A percentile compares a stretch with the other conserved stretches of the same genome.
phyloP scores from a whole-genome alignment of 2,113 vertebrate genomes.

The Carettochelys insculpta region DNA sequence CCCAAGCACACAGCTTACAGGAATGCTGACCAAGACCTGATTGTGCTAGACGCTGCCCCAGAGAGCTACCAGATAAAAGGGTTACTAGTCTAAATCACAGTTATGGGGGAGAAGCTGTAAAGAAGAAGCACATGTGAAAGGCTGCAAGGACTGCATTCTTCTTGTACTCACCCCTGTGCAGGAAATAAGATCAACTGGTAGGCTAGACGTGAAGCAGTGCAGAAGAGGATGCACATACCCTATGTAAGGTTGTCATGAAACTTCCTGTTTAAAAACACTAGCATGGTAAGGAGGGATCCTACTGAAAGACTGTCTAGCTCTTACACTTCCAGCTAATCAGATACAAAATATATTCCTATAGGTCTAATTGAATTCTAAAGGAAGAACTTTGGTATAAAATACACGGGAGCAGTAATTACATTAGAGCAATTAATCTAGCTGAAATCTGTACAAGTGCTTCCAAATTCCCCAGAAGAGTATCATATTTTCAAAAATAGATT shows the following conservation, averaged over 20 bases:
- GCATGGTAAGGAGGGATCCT: not conserved
- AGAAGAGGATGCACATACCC: not conserved
- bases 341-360: conserved; percentile 41
- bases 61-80: not conserved
- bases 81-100: not conserved
- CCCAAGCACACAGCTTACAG: too few species aligned
- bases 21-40: not conserved
- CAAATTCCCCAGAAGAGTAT: conserved; percentile 40
- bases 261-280: conserved; percentile 30
- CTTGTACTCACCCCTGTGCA: not conserved
- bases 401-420: conserved; percentile 49
- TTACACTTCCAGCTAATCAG: conserved; percentile 31
- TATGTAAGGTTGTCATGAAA: not conserved
- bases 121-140: not conserved
- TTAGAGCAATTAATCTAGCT: conserved; percentile 49
- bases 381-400: conserved; percentile 37
- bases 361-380: conserved; percentile 54
- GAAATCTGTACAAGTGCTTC: conserved; percentile 30
- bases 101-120: not conserved
- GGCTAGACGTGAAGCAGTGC: not conserved
- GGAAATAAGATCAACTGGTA: not conserved
- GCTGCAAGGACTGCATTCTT: not conserved
- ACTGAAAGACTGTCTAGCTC: conserved; percentile 5
- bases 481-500: conserved; percentile 35
- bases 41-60: not conserved